Evolutionary conservation across 1,140 invertebrate species (phyloP), one percentile per base, ranked within the genome.

Genomic region (Atta cephalotes): DNA sequence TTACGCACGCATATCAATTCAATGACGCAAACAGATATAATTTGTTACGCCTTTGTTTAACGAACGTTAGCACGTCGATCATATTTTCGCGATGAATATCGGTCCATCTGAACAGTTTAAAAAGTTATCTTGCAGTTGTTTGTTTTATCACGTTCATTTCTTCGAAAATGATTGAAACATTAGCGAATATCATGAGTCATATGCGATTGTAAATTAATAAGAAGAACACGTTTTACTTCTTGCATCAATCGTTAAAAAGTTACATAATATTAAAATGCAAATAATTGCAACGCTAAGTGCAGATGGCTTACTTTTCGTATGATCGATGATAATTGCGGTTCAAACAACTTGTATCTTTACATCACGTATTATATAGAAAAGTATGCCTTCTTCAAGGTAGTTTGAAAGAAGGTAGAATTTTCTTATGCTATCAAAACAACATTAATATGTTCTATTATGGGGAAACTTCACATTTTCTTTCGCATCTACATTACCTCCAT

Each of bases 11-110:
- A 12, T 68, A 63, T 35, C 12, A 80, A 80, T 56, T 7, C 9
- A n/a, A 70, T 71, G 65, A 70, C 21, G 16, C n/a, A 56, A 35
- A n/a, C 18, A 66, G 14, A 35, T 72, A 39, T 39, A 18, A 58
- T 58, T 45, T 70, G 25, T 45, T 28, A 4, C 28, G 18, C 5
- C 5, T 45, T 45, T 81, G 21, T 81, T 81, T 81, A 81, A 60
- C n/a, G n/a, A 71, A 49, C 3, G 31, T 53, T 28, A 12, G 25
- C 79, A 81, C 66, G 51, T 77, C 14, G 35, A 25, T 31, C 21
- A 6, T 10, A 21, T 31, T n/a, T 45, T 58, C 7, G 9, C 10
- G 14, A 31, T 25, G 14, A 21, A 1, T 9, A 16, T 7, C 28
- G 1, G 4, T 35, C 14, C 9, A 12, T 7, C 31, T 16, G 3